phyloP scores from a whole-genome alignment of 2,888 invertebrate genomes.

The Timema cristinae region DNA sequence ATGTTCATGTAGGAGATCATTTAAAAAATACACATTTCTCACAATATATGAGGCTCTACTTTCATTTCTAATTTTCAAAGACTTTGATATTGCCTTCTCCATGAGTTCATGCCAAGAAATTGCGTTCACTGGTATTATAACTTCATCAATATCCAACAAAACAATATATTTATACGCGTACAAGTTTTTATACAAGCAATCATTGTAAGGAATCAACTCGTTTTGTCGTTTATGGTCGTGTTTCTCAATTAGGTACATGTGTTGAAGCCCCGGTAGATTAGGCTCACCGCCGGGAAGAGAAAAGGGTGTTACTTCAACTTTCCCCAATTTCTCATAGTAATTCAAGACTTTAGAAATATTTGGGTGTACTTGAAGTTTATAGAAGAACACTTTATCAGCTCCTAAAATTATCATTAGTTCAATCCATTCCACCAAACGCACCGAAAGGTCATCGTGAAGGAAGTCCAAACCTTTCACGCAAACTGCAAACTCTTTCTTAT shows the following conservation, averaged over 20 bases:
- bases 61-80: constrained; percentile 61
- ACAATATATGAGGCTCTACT: constrained; percentile 80
- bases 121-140: constrained; percentile 81
- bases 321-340: constrained; percentile 60
- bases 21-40: constrained; percentile 88
- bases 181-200: constrained; percentile 90
- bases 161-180: constrained; percentile 86
- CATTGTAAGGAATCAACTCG: constrained; percentile 94
- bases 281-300: constrained; percentile 87
- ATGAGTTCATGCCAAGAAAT: constrained; percentile 73
- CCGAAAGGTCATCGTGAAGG: constrained; percentile 84
- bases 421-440: constrained; percentile 90
- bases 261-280: constrained; percentile 82
- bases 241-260: constrained; percentile 84
- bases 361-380: constrained; percentile 79
- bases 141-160: constrained; percentile 90
- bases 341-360: constrained; percentile 80
- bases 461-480: constrained; percentile 94
- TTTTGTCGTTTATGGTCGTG: constrained; percentile 91
- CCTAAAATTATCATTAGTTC: constrained; percentile 81
- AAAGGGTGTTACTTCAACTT: constrained; percentile 71
- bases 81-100: constrained; percentile 64
- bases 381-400: constrained; percentile 88
- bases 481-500: constrained; percentile 78
- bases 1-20: constrained; percentile 77